Evolutionary conservation across 2,113 vertebrate genomes (phyloP).

Genomic region (Galeopterus variegatus): DNA sequence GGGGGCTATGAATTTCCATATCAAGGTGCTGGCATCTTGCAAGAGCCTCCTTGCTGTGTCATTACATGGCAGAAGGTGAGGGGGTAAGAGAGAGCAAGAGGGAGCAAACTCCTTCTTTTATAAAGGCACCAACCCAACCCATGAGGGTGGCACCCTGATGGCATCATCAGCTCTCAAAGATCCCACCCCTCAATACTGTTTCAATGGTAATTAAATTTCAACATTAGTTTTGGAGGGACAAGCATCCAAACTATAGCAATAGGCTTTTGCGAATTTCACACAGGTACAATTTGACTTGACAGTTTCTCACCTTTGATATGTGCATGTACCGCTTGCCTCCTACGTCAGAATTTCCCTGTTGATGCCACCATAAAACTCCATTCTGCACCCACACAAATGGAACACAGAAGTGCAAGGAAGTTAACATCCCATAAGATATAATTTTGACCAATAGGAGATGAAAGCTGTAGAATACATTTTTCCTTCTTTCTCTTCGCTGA

Average conservation of each 20-base stretch:
- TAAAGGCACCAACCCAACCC: not conserved
- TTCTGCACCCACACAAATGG: not conserved
- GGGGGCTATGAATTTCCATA: not conserved
- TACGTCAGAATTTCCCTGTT: not conserved
- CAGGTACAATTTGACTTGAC: not conserved
- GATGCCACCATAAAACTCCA: not conserved
- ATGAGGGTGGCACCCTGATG: not conserved
- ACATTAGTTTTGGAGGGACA: not conserved
- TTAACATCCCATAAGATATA: not conserved
- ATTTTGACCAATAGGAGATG: not conserved
- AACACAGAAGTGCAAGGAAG: not conserved
- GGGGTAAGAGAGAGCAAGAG: not conserved
- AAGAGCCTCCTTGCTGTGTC: not conserved
- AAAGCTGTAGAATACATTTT: not conserved
- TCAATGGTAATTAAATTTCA: not conserved
- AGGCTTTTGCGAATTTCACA: not conserved
- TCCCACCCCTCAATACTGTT: not conserved
- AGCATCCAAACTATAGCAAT: not conserved
- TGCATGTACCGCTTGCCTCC: not conserved
- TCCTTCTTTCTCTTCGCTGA: not conserved
- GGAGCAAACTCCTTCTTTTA: not conserved
- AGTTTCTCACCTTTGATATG: not conserved
- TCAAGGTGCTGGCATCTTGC: not conserved
- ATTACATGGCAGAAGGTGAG: not conserved
- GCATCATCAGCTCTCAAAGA: not conserved